Base-by-base conservation (phyloP, 2,888 invertebrate species). In the Platerodrilus igneus region DNA sequence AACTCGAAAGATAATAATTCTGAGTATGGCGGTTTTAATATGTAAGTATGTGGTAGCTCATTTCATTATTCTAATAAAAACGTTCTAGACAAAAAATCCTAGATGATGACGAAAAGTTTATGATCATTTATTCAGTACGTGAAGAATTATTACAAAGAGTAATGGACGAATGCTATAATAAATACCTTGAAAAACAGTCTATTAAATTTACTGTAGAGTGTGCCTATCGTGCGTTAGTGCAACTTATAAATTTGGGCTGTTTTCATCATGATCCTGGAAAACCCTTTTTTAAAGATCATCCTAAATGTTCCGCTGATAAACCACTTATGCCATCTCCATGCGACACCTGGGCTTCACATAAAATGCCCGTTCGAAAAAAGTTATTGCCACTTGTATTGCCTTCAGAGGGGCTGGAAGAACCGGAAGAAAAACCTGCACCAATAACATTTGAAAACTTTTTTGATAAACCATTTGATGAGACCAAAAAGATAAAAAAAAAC, bases 261-360 rank as follows among this genome's bases (percentile, higher is more conserved):
- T 72, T 66, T 45, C 68, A 68, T 1, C 73, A 73, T 52, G 73
- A 73, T 39, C 70, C 72, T 0, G 73, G 73, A 0, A 71, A 72
- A 35, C 72, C 72, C 3, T 72, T 70, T 30, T 73, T 71, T 2
- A 17, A 9, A 14, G 17, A 26, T 3, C 40, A 47, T 35, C 37
- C 40, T 14, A 30, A 20, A 8, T 47, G 43, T 37, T 2, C 14
- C 13, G n/a, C 28, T 4, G 43, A 44, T 21, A 7, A 21, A 11
- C 30, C 43, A 5, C 34, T 25, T 15, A 17, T 17, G 2, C 37
- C 43, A 16, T 47, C 47, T 5, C 25, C 34, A 4, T 13, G 22
- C 3, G 47, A 47, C 27, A 28, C 35, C 7, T 47, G 43, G 43
- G 43, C 37, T 4, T 26, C 37, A 6, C 7, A 18, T 8, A 27